Percentiles rank a stretch among this genome's conserved stretches.
These are phyloP conservation scores for Heliothis peltigera DNA, from an alignment of 2,888 invertebrate genomes.

Conservation along the genomic window DNA sequence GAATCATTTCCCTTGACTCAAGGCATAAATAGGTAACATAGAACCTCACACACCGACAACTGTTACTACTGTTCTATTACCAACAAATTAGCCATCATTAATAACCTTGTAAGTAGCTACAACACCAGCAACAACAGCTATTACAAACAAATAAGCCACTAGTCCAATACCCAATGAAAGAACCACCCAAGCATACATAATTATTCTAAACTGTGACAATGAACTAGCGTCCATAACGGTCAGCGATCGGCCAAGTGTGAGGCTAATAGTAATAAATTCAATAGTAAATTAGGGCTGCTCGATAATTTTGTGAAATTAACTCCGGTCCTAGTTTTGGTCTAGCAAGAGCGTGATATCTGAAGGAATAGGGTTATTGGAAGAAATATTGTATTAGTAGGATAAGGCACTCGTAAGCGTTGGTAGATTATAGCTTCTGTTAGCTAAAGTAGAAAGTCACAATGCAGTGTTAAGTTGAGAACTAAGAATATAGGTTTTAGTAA, in stretches of 20 bases:
- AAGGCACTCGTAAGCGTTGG: neutral
- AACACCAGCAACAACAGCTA: neutral
- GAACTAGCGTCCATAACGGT: conserved; percentile 68
- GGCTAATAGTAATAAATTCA: conserved; percentile 22
- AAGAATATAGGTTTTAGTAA: too few species aligned
- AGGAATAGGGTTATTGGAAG: neutral
- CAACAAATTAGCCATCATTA: neutral
- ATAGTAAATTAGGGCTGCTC: conserved; percentile 65
- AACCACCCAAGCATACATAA: conserved; percentile 62
- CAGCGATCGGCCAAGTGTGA: conserved; percentile 60
- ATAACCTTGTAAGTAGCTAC: neutral
- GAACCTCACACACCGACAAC: neutral
- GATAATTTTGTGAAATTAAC: conserved; percentile 56
- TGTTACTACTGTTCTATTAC: neutral
- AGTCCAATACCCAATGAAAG: conserved; percentile 15
- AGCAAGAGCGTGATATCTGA: neutral
- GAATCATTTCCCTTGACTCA: too few species aligned
- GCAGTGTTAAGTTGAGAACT: too few species aligned
- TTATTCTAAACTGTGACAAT: conserved; percentile 71
- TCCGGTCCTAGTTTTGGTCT: conserved; percentile 14
- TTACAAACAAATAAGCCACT: conserved; percentile 21
- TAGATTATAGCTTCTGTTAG: neutral
- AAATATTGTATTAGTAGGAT: neutral
- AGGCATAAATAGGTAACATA: neutral
- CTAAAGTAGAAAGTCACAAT: neutral